A percentile compares a stretch with the other conserved stretches of the same genome.
These are phyloP conservation scores for Dromas ardeola DNA, from an alignment of 2,113 vertebrate species.

Conservation along the genomic window DNA sequence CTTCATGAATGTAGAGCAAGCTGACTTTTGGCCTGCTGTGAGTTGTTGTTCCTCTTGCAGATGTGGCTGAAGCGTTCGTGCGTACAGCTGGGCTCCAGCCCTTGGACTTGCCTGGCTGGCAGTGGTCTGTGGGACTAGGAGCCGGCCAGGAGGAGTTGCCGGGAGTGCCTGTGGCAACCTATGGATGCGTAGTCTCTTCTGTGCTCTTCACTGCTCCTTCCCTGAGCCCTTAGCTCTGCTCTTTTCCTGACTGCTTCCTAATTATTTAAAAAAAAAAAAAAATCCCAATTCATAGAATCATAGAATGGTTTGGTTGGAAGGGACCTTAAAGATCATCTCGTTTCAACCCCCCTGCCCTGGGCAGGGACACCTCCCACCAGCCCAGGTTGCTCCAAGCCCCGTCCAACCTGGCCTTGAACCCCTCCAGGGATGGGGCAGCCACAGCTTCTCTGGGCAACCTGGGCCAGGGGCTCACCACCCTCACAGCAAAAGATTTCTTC, in stretches of 20 bases:
- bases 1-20: background rate
- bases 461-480: no score
- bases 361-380: no score
- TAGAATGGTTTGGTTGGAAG: no score
- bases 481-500: no score
- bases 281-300: background rate
- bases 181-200: rapidly evolving
- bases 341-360: no score
- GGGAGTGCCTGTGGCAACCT: background rate
- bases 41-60: background rate
- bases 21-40: background rate
- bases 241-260: background rate
- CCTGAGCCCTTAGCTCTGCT: background rate
- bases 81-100: background rate
- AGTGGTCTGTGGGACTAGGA: background rate
- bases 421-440: no score
- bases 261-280: background rate
- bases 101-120: background rate
- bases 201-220: background rate
- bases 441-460: no score
- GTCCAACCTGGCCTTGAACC: no score
- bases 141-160: background rate
- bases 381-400: no score
- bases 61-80: rapidly evolving
- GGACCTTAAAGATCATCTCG: no score